Conservation (phyloP, 2,797 vertebrate species). For the Xyrichtys novacula region DNA sequence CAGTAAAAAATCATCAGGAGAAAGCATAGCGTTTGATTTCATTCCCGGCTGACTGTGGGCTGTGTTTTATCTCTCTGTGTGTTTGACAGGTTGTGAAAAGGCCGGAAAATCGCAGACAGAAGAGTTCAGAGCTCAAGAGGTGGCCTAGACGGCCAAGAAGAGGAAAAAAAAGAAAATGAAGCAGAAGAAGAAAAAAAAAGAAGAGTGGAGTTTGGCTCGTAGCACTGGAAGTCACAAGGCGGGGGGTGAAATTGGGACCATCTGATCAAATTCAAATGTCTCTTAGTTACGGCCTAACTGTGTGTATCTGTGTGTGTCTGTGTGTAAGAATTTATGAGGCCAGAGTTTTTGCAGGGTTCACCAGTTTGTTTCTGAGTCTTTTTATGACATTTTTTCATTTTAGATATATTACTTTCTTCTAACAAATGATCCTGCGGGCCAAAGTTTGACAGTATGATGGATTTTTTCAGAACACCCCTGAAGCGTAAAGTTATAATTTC, state of each 20-base stretch:
- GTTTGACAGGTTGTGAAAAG: conserved; percentile 62
- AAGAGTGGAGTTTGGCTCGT: conserved; percentile 34
- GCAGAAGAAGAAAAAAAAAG: neutral
- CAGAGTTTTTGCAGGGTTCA: conserved; percentile 3
- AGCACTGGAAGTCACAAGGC: conserved; percentile 53
- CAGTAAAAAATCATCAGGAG: neutral
- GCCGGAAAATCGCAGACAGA: conserved; percentile 33
- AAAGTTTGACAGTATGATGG: neutral
- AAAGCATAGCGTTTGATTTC: rapidly evolving
- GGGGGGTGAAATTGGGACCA: conserved; percentile 11
- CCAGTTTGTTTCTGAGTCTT: neutral
- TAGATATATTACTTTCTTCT: neutral
- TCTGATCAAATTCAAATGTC: conserved; percentile 4
- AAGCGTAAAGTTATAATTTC: neutral
- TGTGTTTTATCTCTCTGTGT: conserved; percentile 20
- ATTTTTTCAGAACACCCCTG: neutral
- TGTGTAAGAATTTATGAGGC: conserved; percentile 8
- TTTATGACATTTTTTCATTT: neutral
- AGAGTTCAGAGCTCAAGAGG: neutral
- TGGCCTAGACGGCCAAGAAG: neutral
- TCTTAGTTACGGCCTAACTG: neutral
- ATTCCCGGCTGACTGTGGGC: conserved; percentile 6
- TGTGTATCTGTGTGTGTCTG: conserved; percentile 8
- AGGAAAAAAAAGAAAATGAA: neutral
- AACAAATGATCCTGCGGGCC: neutral